These are phyloP conservation scores for Centropyge bicolor DNA, from an alignment of 2,797 vertebrate species.

Conservation along the genomic window DNA sequence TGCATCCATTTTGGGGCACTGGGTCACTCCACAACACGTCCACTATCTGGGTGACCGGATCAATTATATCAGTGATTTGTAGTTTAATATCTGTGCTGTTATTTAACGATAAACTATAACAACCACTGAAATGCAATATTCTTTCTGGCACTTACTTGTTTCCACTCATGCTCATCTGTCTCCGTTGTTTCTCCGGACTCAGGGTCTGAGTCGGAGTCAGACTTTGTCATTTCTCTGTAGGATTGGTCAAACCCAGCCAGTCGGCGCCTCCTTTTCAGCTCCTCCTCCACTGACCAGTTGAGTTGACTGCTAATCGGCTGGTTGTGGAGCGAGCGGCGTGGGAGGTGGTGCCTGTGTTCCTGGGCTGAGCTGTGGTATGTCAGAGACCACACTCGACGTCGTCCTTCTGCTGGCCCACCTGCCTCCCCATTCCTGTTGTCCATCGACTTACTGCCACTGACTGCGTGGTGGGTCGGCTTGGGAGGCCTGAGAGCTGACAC, in stretches of 20 bases:
- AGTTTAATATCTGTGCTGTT: not conserved
- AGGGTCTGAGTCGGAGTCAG: conserved; percentile 55
- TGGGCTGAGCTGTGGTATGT: conserved; percentile 44
- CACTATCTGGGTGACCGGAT: conserved; percentile 82
- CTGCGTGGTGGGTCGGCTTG: conserved; percentile 49
- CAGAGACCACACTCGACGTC: conserved; percentile 74
- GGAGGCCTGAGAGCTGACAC: conserved; percentile 88
- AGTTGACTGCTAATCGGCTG: conserved; percentile 55
- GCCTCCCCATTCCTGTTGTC: conserved; percentile 9
- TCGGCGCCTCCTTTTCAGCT: conserved; percentile 83
- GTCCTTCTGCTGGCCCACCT: conserved; percentile 23
- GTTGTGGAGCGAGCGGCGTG: conserved; percentile 71
- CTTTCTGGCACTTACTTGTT: conserved; percentile 63
- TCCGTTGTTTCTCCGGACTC: conserved; percentile 77
- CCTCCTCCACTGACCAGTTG: conserved; percentile 83
- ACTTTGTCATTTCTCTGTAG: conserved; percentile 48
- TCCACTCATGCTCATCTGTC: conserved; percentile 83
- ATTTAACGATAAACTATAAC: not conserved
- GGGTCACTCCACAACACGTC: conserved; percentile 96
- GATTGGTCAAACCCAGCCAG: conserved; percentile 79
- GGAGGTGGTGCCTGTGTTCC: conserved; percentile 39
- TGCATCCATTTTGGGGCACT: conserved; percentile 91
- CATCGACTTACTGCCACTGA: not conserved
- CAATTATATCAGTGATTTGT: not conserved
- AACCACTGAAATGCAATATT: not conserved